A percentile compares a stretch with the other conserved stretches of the same genome.
Evolutionary conservation across 2,888 invertebrate species (phyloP).

Genomic region (Clunio marinus): DNA sequence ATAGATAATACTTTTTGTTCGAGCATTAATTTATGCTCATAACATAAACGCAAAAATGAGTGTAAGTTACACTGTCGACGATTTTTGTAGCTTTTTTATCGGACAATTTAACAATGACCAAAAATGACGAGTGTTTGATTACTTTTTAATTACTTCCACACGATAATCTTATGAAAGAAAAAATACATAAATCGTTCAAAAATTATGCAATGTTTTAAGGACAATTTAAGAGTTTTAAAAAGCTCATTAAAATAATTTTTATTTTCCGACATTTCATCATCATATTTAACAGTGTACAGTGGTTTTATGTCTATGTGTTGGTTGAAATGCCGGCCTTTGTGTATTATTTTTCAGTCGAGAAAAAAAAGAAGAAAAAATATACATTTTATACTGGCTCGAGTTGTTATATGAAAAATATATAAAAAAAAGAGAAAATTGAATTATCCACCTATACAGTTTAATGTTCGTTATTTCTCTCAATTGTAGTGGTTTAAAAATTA

Average conservation of each 20-base stretch:
- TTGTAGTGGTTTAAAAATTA: slow-evolving; percentile 39
- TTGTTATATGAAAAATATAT: slow-evolving; percentile 28
- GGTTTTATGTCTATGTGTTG: slow-evolving; percentile 11
- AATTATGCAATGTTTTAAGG: background rate
- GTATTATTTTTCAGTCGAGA: slow-evolving; percentile 34
- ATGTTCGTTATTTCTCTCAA: slow-evolving; percentile 35
- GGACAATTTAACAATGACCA: background rate
- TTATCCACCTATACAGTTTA: slow-evolving; percentile 37
- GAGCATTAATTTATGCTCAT: slow-evolving; percentile 39
- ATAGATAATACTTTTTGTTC: slow-evolving; percentile 13
- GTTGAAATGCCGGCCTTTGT: slow-evolving; percentile 39
- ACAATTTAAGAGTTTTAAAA: background rate
- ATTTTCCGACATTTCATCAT: slow-evolving; percentile 22
- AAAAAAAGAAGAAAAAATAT: slow-evolving; percentile 27
- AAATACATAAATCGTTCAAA: background rate
- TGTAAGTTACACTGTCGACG: slow-evolving; percentile 28
- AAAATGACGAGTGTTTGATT: background rate
- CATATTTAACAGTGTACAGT: slow-evolving; percentile 35
- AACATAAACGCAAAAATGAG: slow-evolving; percentile 9
- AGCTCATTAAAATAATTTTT: background rate
- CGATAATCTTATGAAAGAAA: background rate
- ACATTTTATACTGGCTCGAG: slow-evolving; percentile 33
- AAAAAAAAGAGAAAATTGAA: slow-evolving; percentile 39
- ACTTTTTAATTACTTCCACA: slow-evolving; percentile 22
- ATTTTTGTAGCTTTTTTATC: background rate